Base-by-base conservation (phyloP, 2,113 vertebrate species). In the Tor tambroides region DNA sequence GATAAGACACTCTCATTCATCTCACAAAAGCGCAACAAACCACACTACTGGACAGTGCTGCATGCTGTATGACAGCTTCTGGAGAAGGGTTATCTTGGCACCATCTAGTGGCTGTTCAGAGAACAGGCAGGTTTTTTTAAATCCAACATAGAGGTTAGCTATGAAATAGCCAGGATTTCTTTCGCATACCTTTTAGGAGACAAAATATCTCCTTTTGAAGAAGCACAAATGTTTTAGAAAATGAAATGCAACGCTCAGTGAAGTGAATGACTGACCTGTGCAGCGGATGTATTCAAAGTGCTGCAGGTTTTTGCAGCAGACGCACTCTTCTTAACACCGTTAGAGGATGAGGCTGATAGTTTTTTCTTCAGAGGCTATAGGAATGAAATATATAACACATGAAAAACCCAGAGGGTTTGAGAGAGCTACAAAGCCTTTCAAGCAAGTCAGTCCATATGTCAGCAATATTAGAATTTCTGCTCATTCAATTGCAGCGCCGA, bases 61-160 rank as follows among this genome's bases (percentile, higher is more conserved):
- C 54, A 54, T 69, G 56, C 71, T 51, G 63, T 69, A 6, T 43
- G 61, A 82, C 80, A 82, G 19, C 75, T 30, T 63, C 67, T 69
- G 87, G 46, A 85, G 88, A 79, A n/a, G 86, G 93, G 79, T 91
- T 61, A 91, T 90, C 93, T 81, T 96, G 94, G 92, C 93, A 88
- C 95, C 95, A 96, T 94, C 95, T 96, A 94, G 93, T 94, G 95
- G 93, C 87, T 2, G 63, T 9, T 49, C 89, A 4, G 83, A 77
- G n/a, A 59, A 84, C 15, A 38, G 12, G 12, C 46, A 59, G 30
- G 15, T 63, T 26, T 59, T 80, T 56, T 59, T 38, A 54, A 41
- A 51, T 77, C 41, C 2, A 6, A 69, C 19, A 80, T 63, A 17
- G 5, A 79, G 8, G 11, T 77, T 78, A 38, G 9, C 35, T 15